Evolutionary conservation across 2,113 vertebrate species (phyloP), one percentile per base, ranked within the genome.

Genomic region (Dicaeum eximium): DNA sequence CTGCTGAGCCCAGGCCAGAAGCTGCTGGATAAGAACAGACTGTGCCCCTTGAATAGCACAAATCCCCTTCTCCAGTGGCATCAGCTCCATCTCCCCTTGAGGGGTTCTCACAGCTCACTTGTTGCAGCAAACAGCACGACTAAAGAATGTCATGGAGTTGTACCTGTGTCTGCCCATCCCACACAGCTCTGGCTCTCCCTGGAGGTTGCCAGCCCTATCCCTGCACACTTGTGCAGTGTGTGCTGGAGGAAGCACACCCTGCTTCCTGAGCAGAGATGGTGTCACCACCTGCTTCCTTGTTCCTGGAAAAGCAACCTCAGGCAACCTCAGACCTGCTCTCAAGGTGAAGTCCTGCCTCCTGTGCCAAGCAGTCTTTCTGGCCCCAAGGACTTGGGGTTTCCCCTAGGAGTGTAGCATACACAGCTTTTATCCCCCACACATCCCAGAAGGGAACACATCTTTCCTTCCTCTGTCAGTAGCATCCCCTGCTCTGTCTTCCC

Each of bases 161-260:
- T 1, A 23, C 30, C 56, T 47, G 51, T 0, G 0, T 25, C 60
- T 73, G 38, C 79, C 42, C 60, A 66, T 54, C 14, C 25, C 1
- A 12, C 3, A 1, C 45, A 70, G 44, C 56, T 71, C 77, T 48
- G 44, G 15, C 45, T 94, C 22, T 15, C 65, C 61, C 2, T 3
- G 64, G 51, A 73, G n/a, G 24, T 1, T 70, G 60, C 50, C 28
- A 27, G 40, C 74, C 28, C 0, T 35, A 42, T 1, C 24, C 20
- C 37, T 57, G 35, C 73, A 54, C 15, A 2, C 38, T 31, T 20
- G 9, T 3, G 1, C 50, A n/a, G 21, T 10, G 16, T 3, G 1
- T 6, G 2, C 22, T 40, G 48, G 40, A 82, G 58, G 64, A 88
- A 91, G 71, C 42, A 72, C 89, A 94, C 45, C 54, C 70, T 30